Conservation (phyloP, 2,113 vertebrate species). For the Anser brachyrhynchus region DNA sequence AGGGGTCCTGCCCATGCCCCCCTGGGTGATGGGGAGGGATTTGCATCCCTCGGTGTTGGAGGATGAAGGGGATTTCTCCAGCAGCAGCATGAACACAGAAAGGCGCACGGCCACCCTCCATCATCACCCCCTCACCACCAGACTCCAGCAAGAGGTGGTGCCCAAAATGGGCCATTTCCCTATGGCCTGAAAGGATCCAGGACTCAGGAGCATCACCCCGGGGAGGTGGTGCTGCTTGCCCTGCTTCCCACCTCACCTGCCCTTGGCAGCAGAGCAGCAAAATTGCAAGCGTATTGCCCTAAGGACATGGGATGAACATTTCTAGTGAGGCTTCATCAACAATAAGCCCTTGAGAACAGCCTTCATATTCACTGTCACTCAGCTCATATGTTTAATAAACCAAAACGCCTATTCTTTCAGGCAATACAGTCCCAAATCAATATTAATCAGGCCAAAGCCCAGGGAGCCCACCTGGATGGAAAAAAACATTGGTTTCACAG, state of each 20-base stretch:
- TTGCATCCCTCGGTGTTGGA: not conserved
- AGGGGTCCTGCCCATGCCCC: not conserved
- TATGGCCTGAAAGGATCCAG: not conserved
- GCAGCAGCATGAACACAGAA: not conserved
- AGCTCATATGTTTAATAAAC: not conserved
- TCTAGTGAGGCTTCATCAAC: not conserved
- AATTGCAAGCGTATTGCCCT: accelerated
- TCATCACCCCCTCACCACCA: accelerated
- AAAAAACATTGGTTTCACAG: not conserved
- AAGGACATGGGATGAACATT: not conserved
- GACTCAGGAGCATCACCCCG: not conserved
- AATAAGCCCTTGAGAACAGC: not conserved
- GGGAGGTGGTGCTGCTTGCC: not conserved
- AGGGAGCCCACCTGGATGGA: not conserved
- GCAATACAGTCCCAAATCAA: not conserved
- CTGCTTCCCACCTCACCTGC: not conserved
- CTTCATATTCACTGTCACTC: not conserved
- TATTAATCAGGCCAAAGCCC: not conserved
- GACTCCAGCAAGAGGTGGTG: accelerated
- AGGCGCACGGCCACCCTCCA: not conserved
- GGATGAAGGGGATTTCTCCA: not conserved
- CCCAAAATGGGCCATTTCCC: not conserved
- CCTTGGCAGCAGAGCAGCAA: not conserved
- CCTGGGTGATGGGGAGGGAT: not conserved
- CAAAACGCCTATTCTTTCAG: not conserved